Conservation (phyloP, 2,888 invertebrate genomes). For the Frankliniella intonsa region DNA sequence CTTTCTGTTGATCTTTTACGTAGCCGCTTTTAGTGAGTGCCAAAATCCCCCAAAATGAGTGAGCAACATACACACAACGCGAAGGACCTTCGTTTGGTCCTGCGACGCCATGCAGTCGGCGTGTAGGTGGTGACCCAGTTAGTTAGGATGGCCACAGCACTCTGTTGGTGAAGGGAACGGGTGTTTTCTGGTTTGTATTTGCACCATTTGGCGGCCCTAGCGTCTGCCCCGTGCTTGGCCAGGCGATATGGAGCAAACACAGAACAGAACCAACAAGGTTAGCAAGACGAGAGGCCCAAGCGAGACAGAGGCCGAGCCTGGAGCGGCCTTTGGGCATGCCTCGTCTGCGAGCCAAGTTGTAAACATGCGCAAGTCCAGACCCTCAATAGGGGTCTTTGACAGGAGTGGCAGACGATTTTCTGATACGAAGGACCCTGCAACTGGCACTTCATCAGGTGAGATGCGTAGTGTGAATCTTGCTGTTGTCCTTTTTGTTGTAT, state of each 20-base stretch:
- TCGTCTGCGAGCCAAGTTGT: not conserved
- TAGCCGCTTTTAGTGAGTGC: not conserved
- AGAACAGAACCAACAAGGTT: not conserved
- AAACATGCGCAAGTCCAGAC: conserved; percentile 15
- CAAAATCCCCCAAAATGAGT: not conserved
- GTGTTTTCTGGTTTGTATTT: not conserved
- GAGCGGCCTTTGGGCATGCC: not conserved
- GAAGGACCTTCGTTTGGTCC: not conserved
- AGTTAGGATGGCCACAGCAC: conserved; percentile 1
- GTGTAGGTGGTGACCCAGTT: conserved; percentile 21
- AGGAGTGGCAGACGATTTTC: conserved; percentile 13
- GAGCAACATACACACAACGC: not conserved
- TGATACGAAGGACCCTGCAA: conserved; percentile 2
- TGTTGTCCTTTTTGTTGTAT: not conserved
- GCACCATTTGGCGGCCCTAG: not conserved
- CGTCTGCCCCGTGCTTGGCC: not conserved
- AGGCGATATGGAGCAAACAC: not conserved
- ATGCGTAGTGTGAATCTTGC: not conserved
- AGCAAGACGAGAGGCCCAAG: not conserved
- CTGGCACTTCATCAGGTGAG: not conserved
- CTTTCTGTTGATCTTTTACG: conserved; percentile 14
- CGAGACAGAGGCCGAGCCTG: not conserved
- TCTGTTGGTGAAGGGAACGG: not conserved
- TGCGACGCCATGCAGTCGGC: not conserved
- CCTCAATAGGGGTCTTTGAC: not conserved